Base-by-base conservation (phyloP, 1,140 invertebrate genomes). In the Drosophila paulistorum region DNA sequence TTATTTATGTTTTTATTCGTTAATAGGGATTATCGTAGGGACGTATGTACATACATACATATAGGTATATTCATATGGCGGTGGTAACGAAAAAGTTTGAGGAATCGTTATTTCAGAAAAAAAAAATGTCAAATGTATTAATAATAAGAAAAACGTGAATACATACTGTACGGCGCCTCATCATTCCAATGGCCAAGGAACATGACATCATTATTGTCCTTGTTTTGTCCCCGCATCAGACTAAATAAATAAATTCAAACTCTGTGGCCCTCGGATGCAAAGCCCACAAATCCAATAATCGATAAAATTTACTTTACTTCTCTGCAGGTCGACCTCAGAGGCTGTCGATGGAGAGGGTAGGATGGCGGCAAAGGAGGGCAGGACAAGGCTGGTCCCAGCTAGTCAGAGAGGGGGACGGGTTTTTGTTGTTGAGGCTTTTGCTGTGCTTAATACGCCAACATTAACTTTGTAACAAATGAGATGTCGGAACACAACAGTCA, bases 391-490 rank as follows among this genome's bases (percentile, higher is more conserved):
- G 10, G 17, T 42, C 13, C 26, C 30, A 35, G 45, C 17, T 39
- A 10, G 30, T 30, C 5, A 7, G 30, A 30, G 35, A 23, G 39
- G 39, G 35, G 35, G 55, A 61, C n/a, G 35, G 70, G 77, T 70
- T 84, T 81, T 89, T 84, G 85, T 81, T 89, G 77, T 82, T 74
- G 81, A 79, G 77, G 84, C 80, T 89, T 87, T 87, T 89, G 84
- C 77, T 82, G 81, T 87, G 84, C 84, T 89, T 89, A 89, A 89
- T 89, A 77, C 85, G 84, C 84, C 85, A 87, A 89, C 84, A 89
- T 89, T 89, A 89, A 89, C 84, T 89, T 89, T 90, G 84, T 89
- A 89, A 89, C 84, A 89, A 87, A 89, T 89, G 84, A 89, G 84
- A 89, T 89, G 84, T 89, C 84, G 84, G 81, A 89, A 81, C 72